Conservation (phyloP, 1,140 invertebrate genomes). For the Druon quercuslanigerum region DNA sequence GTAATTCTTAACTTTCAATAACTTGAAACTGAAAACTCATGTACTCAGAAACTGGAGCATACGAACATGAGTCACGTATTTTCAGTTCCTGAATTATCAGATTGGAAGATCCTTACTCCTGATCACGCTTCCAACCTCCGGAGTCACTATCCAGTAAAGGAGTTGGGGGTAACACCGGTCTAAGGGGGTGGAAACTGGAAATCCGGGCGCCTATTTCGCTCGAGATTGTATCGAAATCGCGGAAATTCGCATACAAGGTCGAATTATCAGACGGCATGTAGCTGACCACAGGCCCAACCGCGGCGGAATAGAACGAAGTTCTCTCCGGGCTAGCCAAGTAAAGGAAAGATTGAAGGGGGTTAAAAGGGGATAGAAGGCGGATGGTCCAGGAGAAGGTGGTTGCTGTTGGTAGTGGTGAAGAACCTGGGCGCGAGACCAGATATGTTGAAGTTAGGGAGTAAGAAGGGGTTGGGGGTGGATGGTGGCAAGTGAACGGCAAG, state of each 20-base stretch:
- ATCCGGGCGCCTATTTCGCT: constrained; percentile 12
- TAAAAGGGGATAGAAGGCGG: constrained; percentile 39
- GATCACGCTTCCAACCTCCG: constrained; percentile 19
- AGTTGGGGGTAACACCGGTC: neutral
- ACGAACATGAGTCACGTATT: neutral
- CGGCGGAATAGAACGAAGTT: constrained; percentile 42
- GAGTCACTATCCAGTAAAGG: neutral
- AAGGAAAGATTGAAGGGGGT: constrained; percentile 34
- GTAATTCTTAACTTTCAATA: no score
- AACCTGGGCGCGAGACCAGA: constrained; percentile 36
- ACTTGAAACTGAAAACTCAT: neutral
- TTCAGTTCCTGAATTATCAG: neutral
- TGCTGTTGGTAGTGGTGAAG: constrained; percentile 32
- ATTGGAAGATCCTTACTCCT: neutral
- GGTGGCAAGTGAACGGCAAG: constrained; percentile 61
- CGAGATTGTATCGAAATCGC: constrained; percentile 49
- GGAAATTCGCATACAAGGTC: constrained; percentile 44
- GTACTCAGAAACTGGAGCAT: neutral
- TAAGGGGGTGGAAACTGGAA: constrained; percentile 14
- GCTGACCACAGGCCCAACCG: constrained; percentile 63
- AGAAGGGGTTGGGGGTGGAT: constrained; percentile 36
- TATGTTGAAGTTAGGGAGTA: constrained; percentile 26
- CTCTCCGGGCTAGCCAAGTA: neutral
- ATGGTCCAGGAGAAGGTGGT: constrained; percentile 35
- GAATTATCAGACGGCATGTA: constrained; percentile 66